These are phyloP conservation scores for Cyanistes caeruleus DNA, from an alignment of 2,113 vertebrate genomes.

Conservation along the genomic window DNA sequence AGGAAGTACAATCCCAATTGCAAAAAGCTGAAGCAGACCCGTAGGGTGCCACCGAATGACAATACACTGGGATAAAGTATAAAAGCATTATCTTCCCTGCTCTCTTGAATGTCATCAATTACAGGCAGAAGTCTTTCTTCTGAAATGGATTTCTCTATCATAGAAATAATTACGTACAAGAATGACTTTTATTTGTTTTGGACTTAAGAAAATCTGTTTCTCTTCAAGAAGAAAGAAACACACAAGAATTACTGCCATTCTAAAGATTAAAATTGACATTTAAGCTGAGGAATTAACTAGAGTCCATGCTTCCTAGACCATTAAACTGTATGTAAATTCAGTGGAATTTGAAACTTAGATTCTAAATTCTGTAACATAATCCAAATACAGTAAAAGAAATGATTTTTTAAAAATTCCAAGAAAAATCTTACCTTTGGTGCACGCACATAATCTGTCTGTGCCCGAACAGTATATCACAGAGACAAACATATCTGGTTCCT, in stretches of 20 bases:
- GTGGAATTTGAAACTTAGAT: background rate
- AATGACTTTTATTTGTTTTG: background rate
- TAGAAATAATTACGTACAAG: background rate
- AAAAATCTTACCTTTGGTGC: constrained; percentile 90
- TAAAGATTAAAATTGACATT: background rate
- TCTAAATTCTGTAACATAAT: background rate
- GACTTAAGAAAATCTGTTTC: background rate
- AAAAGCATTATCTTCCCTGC: background rate
- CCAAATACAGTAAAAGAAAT: background rate
- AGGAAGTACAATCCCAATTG: background rate
- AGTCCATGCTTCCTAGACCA: background rate
- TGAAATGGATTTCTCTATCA: background rate
- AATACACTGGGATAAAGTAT: background rate
- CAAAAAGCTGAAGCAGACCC: background rate
- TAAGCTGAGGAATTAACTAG: background rate
- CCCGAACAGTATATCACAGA: constrained; percentile 99
- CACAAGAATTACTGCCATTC: background rate
- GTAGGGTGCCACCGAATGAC: background rate
- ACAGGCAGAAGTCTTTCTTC: background rate
- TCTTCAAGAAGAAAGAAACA: background rate
- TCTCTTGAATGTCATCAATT: background rate
- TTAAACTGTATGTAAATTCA: background rate
- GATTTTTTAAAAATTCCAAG: background rate
- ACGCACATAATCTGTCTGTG: constrained; percentile 97
- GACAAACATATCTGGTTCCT: constrained; percentile 93